Evolutionary conservation across 2,113 vertebrate species (phyloP).

Genomic region (Lichenostomus cassidix): DNA sequence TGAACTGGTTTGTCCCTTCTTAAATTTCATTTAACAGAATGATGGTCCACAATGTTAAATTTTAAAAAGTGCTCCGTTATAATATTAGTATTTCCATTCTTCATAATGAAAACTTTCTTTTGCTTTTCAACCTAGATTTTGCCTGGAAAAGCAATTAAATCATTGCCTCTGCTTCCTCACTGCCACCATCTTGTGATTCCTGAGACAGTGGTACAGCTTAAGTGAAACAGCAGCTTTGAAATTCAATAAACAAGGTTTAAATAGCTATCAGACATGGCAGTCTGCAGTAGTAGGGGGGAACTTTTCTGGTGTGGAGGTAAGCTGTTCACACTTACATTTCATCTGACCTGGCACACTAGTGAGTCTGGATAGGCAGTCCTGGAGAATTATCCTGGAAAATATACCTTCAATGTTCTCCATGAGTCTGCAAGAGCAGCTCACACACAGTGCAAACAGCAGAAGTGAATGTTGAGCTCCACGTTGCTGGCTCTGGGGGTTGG

Average conservation of each 20-base stretch:
- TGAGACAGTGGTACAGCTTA: not conserved
- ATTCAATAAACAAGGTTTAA: conserved; percentile 42
- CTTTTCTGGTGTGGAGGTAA: conserved; percentile 25
- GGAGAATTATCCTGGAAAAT: not conserved
- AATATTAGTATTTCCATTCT: not conserved
- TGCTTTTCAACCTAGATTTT: not conserved
- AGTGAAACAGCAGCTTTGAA: conserved; percentile 45
- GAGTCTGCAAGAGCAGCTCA: not conserved
- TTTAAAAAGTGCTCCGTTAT: not conserved
- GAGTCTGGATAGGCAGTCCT: not conserved
- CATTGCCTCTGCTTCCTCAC: conserved; percentile 7
- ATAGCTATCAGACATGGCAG: conserved; percentile 8
- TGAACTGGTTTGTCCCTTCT: not conserved
- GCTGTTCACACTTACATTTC: conserved; percentile 12
- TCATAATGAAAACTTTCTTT: conserved; percentile 5
- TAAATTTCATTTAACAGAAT: not conserved
- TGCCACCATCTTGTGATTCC: conserved; percentile 19
- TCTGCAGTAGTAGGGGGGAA: not conserved
- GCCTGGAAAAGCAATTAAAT: conserved; percentile 38
- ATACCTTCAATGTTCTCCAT: not conserved
- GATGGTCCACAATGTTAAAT: not conserved
- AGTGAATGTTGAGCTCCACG: not conserved
- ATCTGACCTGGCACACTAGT: not conserved
- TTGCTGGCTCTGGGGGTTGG: not conserved
- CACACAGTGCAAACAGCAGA: not conserved